These are phyloP conservation scores for Aphodius sticticus DNA, from an alignment of 2,888 invertebrate genomes.

Conservation along the genomic window DNA sequence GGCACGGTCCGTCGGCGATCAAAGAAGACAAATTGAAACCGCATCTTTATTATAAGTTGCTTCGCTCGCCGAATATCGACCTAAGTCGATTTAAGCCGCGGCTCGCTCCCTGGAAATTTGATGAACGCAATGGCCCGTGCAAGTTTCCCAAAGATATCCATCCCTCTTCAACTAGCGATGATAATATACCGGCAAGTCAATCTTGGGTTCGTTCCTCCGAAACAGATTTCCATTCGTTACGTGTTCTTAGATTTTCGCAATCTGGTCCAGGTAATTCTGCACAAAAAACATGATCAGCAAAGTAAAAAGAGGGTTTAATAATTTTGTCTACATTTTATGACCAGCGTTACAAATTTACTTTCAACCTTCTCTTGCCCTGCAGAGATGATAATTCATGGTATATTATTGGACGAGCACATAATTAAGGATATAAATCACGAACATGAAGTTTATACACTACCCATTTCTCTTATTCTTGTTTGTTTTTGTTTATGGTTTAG, in stretches of 20 bases:
- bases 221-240: not conserved
- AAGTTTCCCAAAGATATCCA: not conserved
- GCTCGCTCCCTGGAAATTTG: not conserved
- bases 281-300: not conserved
- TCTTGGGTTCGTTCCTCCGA: not conserved
- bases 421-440: no score
- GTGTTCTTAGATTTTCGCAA: no score
- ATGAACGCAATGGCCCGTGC: conserved; percentile 4
- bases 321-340: no score
- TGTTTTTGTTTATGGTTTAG: no score
- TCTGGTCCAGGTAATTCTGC: not conserved
- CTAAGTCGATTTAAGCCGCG: not conserved
- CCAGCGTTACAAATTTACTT: no score
- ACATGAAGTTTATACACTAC: no score
- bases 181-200: conserved; percentile 4
- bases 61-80: conserved; percentile 30
- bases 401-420: no score
- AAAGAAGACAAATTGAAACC: conserved; percentile 44
- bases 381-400: no score
- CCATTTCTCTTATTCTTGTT: no score
- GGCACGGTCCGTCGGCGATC: conserved; percentile 40
- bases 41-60: conserved; percentile 42
- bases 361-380: no score
- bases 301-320: no score
- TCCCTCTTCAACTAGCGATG: not conserved